These are phyloP conservation scores for Coecobrya sp. DNA, from an alignment of 2,888 invertebrate species.

Conservation along the genomic window DNA sequence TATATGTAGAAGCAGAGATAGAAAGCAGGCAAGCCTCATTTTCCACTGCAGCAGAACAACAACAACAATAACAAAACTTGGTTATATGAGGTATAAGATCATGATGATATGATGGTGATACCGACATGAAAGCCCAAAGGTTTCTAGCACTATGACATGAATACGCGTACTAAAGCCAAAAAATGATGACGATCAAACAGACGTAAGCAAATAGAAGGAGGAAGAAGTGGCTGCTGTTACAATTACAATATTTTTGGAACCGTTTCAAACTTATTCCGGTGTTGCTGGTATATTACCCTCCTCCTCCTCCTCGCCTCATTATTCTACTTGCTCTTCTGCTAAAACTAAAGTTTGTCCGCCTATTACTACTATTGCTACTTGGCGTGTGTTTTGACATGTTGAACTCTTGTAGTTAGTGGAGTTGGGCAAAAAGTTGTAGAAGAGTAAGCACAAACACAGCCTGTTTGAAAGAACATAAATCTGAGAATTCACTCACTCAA, in stretches of 20 bases:
- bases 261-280: conserved; percentile 72
- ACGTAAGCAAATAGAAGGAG: background rate
- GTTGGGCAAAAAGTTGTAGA: no score
- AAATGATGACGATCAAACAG: conserved; percentile 29
- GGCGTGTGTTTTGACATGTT: conserved; percentile 69
- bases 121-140: conserved; percentile 23
- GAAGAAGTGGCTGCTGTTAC: conserved; percentile 39
- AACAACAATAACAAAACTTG: conserved; percentile 25
- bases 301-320: conserved; percentile 58
- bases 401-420: background rate
- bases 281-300: background rate
- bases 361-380: conserved; percentile 32
- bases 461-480: conserved; percentile 7
- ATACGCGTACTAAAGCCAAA: conserved; percentile 16
- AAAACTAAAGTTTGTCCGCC: conserved; percentile 40
- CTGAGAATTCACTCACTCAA: background rate
- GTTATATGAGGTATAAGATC: background rate
- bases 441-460: background rate
- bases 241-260: conserved; percentile 67
- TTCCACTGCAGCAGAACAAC: conserved; percentile 72
- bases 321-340: background rate
- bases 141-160: conserved; percentile 15
- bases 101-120: conserved; percentile 30
- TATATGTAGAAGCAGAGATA: no score
- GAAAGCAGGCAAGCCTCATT: conserved; percentile 44